phyloP scores from a whole-genome alignment of 2,797 vertebrate species.

The Hylomyscus alleni region DNA sequence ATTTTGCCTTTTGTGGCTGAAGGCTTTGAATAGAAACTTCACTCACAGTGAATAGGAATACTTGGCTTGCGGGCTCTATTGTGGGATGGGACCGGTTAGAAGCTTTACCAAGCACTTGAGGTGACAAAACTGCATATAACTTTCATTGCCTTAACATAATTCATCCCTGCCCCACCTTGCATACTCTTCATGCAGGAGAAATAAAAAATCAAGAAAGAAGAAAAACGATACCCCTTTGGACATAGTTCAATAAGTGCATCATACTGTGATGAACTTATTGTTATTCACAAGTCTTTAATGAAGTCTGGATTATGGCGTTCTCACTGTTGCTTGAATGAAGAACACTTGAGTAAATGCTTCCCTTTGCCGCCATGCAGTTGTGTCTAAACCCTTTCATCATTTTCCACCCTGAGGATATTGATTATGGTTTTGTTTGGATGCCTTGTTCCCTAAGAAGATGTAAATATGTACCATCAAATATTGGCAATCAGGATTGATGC shows the following conservation, averaged over 20 bases:
- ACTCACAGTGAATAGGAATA: not conserved
- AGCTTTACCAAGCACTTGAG: conserved; percentile 36
- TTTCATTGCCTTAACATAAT: conserved; percentile 67
- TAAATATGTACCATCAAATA: conserved; percentile 22
- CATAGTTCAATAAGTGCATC: conserved; percentile 40
- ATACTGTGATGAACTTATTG: conserved; percentile 42
- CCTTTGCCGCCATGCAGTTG: not conserved
- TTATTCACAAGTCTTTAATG: conserved; percentile 41
- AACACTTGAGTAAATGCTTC: conserved; percentile 45
- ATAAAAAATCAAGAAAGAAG: conserved; percentile 65
- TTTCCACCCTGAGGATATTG: conserved; percentile 19
- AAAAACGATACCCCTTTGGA: conserved; percentile 54
- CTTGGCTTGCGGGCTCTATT: not conserved
- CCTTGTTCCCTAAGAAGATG: conserved; percentile 34
- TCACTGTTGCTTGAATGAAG: conserved; percentile 60
- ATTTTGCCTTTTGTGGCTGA: conserved; percentile 27
- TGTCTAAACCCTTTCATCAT: conserved; percentile 13
- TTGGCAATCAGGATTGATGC: conserved; percentile 8
- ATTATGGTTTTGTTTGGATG: conserved; percentile 29
- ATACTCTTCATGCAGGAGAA: conserved; percentile 27
- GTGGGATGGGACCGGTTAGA: not conserved
- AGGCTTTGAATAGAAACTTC: conserved; percentile 37
- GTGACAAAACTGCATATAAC: not conserved
- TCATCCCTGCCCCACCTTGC: not conserved
- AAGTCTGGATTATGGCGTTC: conserved; percentile 45